Conservation (phyloP, 2,113 vertebrate species). For the Morone saxatilis region DNA sequence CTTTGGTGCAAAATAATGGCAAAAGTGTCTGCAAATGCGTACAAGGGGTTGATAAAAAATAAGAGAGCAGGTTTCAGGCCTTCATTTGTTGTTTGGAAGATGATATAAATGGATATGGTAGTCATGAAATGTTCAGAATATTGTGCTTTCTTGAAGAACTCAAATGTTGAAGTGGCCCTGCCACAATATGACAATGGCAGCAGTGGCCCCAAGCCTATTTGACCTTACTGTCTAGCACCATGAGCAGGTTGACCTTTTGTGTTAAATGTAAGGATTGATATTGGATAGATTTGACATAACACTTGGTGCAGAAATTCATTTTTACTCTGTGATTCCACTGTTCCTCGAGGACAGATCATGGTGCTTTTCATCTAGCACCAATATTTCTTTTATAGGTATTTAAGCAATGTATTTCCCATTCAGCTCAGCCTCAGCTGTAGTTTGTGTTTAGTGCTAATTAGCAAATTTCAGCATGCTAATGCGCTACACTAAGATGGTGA, state of each 20-base stretch:
- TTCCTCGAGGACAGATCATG: too few relatives aligned
- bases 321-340: background rate
- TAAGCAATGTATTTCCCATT: background rate
- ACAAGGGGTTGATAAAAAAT: too few relatives aligned
- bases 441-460: background rate
- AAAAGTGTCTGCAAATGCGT: too few relatives aligned
- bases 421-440: background rate
- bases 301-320: background rate
- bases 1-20: too few relatives aligned
- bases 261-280: background rate
- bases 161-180: too few relatives aligned
- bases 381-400: background rate
- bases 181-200: too few relatives aligned
- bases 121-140: too few relatives aligned
- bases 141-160: too few relatives aligned
- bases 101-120: too few relatives aligned
- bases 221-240: background rate
- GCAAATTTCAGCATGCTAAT: slow-evolving; percentile 8
- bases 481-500: background rate
- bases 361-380: background rate
- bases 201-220: too few relatives aligned
- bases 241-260: slow-evolving; percentile 10
- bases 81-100: too few relatives aligned
- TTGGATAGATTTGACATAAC: background rate
- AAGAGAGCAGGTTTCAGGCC: too few relatives aligned